Base-by-base conservation (phyloP, 2,797 vertebrate genomes). In the Gastrophryne carolinensis region DNA sequence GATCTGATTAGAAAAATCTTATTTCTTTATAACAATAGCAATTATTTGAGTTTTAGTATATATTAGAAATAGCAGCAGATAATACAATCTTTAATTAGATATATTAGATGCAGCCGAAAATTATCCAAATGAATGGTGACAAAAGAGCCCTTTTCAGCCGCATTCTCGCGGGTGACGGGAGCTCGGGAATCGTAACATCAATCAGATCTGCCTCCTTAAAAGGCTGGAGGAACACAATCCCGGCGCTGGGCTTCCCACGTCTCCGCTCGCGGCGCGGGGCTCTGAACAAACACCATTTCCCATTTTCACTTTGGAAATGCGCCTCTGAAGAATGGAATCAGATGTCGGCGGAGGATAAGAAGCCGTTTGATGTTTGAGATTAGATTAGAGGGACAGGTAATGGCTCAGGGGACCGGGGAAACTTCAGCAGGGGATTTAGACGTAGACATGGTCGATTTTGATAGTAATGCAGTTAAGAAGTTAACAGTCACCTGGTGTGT, bases 191-290 rank as follows among this genome's bases (percentile, higher is more conserved):
- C 68, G 24, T 39, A 34, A 60, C 68, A 71, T 71, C 68, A 71
- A 71, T 71, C 66, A 69, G 24, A 69, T 56, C 68, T 26, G 34
- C 68, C 68, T 54, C 58, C 68, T 49, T 71, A 58, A 58, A 58
- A 47, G 54, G 41, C 68, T 21, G 44, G 21, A 26, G 37, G 66
- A 44, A 58, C 8, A 15, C 50, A 69, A 39, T 70, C 53, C 10
- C 54, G 17, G 29, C 27, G 12, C 39, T 17, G 35, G 54, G 68
- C 68, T 71, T 58, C 68, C 68, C 68, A 71, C 68, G 32, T 71
- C 47, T 23, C 37, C 6, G 44, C 68, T 58, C 6, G 39, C 68
- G 5, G 53, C 4, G 54, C 54, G 26, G 29, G 54, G 34, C 68
- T 30, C 50, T 1, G 23, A 10, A 10, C 34, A 4, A 30, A 53